Conservation (phyloP, 2,888 invertebrate species). For the Drosophila paramelanica region DNA sequence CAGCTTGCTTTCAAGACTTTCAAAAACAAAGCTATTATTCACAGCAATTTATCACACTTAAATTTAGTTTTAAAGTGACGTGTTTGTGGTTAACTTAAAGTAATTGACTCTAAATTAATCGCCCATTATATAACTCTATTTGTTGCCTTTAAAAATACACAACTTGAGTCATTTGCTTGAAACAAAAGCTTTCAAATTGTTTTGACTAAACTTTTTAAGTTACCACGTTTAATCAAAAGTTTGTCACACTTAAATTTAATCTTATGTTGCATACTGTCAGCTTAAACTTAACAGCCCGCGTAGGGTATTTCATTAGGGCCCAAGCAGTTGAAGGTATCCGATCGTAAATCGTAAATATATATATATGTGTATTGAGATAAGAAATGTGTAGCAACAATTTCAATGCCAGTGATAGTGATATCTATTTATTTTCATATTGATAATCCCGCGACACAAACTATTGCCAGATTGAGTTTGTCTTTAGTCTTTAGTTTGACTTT, state of each 20-base stretch:
- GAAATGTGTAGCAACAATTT: constrained; percentile 29
- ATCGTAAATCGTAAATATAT: not conserved
- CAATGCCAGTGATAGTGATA: constrained; percentile 24
- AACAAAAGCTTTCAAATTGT: not conserved
- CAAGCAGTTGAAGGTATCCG: not conserved
- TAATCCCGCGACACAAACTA: constrained; percentile 22
- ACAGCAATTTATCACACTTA: not conserved
- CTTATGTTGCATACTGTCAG: not conserved
- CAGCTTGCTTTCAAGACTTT: not conserved
- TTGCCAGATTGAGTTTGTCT: constrained; percentile 4
- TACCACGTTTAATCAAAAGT: too few relatives aligned
- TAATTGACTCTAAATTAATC: not conserved
- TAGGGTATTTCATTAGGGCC: constrained; percentile 22
- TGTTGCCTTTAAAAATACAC: not conserved
- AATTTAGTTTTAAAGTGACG: not conserved
- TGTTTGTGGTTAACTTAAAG: not conserved
- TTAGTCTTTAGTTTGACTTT: not conserved
- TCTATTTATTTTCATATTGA: constrained; percentile 9
- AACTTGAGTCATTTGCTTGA: not conserved
- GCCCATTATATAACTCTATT: not conserved
- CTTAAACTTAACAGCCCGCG: not conserved
- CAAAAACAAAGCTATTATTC: not conserved
- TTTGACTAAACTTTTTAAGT: too few relatives aligned
- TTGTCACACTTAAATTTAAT: not conserved
- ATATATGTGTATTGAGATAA: constrained; percentile 29